phyloP scores from a whole-genome alignment of 2,888 invertebrate species.

The Nemapogon koenigi region DNA sequence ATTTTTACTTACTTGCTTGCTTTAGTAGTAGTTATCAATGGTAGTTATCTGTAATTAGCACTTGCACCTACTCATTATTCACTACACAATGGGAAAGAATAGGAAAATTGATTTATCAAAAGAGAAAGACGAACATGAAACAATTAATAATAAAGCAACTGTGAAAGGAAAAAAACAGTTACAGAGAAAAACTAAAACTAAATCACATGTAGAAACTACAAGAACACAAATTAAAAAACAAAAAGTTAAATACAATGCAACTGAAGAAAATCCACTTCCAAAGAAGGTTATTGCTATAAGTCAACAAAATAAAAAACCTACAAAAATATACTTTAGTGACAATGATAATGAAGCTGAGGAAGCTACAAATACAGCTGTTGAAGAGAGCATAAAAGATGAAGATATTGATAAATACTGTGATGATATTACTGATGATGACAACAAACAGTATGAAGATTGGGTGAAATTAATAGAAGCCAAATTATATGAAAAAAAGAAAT shows the following conservation, averaged over 20 bases:
- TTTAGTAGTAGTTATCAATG: too few relatives aligned
- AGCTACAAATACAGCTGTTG: constrained; percentile 26
- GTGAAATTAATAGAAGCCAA: constrained; percentile 46
- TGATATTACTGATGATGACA: constrained; percentile 44
- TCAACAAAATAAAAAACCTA: neutral
- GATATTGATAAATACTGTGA: constrained; percentile 54
- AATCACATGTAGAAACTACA: neutral
- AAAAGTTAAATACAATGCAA: neutral
- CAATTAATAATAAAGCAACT: neutral
- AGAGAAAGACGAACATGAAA: neutral
- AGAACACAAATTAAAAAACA: neutral
- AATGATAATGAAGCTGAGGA: constrained; percentile 18
- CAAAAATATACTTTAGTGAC: neutral
- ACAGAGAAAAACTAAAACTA: neutral
- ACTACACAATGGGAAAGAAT: too few relatives aligned
- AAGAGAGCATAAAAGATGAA: constrained; percentile 41
- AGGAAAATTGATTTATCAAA: neutral
- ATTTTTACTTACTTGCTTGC: too few relatives aligned
- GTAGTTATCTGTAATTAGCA: too few relatives aligned
- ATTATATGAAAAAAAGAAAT: constrained; percentile 34
- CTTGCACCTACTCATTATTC: too few relatives aligned
- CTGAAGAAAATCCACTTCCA: neutral
- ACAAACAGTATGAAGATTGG: constrained; percentile 47
- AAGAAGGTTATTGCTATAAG: neutral
- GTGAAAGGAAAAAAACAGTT: neutral